Evolutionary conservation across 2,888 invertebrate species (phyloP).

Genomic region (Dolichomitus sp.): DNA sequence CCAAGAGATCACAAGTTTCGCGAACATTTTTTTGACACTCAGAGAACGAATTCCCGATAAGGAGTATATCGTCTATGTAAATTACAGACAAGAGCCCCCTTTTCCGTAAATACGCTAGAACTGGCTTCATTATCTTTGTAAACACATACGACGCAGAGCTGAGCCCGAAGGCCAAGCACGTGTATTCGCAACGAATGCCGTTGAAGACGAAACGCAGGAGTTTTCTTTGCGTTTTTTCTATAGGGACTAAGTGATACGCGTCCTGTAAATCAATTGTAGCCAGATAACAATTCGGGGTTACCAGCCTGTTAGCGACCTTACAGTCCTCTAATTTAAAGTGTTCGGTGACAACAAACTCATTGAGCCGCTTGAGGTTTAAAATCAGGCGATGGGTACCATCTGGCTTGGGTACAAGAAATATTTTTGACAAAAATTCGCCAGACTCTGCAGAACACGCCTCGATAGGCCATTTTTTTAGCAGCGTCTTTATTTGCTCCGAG

Average conservation of each 20-base stretch:
- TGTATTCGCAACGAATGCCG: slow-evolving; percentile 4
- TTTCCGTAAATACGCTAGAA: background rate
- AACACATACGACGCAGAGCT: slow-evolving; percentile 6
- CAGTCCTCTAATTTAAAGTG: slow-evolving; percentile 17
- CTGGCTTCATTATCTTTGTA: slow-evolving; percentile 13
- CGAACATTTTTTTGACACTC: background rate
- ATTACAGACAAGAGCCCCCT: slow-evolving; percentile 1
- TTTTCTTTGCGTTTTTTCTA: background rate
- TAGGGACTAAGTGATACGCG: slow-evolving; percentile 7
- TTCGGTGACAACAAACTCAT: background rate
- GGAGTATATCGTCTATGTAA: slow-evolving; percentile 16
- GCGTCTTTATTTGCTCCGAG: background rate
- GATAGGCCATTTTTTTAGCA: background rate
- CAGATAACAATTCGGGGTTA: no score
- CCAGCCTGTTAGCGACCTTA: background rate
- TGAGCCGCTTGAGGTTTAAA: background rate
- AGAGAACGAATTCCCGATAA: background rate
- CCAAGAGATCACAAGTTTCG: background rate
- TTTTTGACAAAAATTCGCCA: background rate
- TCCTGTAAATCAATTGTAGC: slow-evolving; percentile 14
- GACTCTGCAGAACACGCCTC: background rate
- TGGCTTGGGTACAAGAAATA: background rate
- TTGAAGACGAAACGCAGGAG: background rate
- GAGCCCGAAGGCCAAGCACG: slow-evolving; percentile 18
- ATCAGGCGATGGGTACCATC: background rate